Base-by-base conservation (phyloP, 1,140 invertebrate genomes). In the Scaptodrosophila lebanonensis region DNA sequence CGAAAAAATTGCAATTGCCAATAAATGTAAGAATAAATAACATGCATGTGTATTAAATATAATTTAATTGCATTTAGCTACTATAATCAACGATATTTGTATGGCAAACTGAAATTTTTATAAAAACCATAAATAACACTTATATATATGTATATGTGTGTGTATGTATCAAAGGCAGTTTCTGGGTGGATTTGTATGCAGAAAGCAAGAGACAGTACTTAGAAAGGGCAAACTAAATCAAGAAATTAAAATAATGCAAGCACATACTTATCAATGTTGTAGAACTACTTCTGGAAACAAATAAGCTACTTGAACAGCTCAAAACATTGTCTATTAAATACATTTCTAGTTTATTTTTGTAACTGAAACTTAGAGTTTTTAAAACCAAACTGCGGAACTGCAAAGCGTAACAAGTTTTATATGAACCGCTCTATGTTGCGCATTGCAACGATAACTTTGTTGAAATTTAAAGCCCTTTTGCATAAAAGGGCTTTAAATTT, bases 401-500 rank as follows among this genome's bases (percentile, higher is more conserved):
- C 33, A 47, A 25, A 56, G 20, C 39, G 45, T 25, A 4, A 25
- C 42, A 63, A 39, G 62, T 47, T 48, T 66, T 18, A 48, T 32
- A 61, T 30, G 51, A 17, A 63, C 32, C 38, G 18, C 22, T 25
- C 22, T 25, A 25, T 25, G 22, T 25, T 25, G 22, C n/a, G n/a
- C n/a, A n/a, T n/a, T n/a, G n/a, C n/a, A n/a, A n/a, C n/a, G n/a
- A n/a, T n/a, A n/a, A n/a, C n/a, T n/a, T n/a, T n/a, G n/a, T n/a
- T n/a, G n/a, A n/a, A n/a, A n/a, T n/a, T n/a, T n/a, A n/a, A 45
- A 50, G 40, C 47, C 47, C 62, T 57, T 30, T 69, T 50, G 61
- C 67, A 71, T 61, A 71, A 71, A 72, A 53, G 68, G 68, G 68
- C 68, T 66, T 72, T 72, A 72, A 57, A 65, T 27, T 45, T 69